Conservation (phyloP, 64 coral and sea anemone genomes). For the Porites lutea region DNA sequence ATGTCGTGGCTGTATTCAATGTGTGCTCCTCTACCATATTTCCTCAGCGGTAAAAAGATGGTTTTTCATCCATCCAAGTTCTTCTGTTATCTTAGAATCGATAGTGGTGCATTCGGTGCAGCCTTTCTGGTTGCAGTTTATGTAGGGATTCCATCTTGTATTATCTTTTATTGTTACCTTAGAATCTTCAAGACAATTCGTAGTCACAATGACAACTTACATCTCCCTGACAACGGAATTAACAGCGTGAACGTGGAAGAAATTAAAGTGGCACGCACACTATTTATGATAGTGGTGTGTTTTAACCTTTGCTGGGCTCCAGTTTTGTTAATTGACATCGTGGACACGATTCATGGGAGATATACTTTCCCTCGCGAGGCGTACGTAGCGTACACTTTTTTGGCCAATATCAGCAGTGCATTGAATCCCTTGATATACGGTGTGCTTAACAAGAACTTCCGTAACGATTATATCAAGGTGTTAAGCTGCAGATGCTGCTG, state of each 20-base stretch:
- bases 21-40: constrained; percentile 30
- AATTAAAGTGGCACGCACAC: constrained; percentile 40
- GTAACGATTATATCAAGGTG: neutral
- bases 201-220: neutral
- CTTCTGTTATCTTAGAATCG: constrained; percentile 15
- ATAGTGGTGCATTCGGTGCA: neutral
- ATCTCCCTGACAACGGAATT: too few relatives aligned
- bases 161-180: constrained; percentile 39
- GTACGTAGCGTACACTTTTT: neutral
- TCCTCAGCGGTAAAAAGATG: constrained; percentile 1
- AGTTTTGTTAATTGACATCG: constrained; percentile 32
- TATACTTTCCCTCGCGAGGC: neutral
- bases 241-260: neutral
- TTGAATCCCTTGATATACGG: constrained; percentile 32
- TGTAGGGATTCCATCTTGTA: neutral
- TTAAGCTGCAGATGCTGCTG: neutral
- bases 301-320: constrained; percentile 43
- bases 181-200: constrained; percentile 19
- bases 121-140: constrained; percentile 13
- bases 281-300: constrained; percentile 26
- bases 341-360: constrained; percentile 10
- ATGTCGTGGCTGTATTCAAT: constrained; percentile 12
- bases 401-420: neutral
- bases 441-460: neutral
- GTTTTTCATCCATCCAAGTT: constrained; percentile 62